Evolutionary conservation across 2,888 invertebrate species (phyloP), one percentile per base, ranked within the genome.

Genomic region (Spilarctia lutea): DNA sequence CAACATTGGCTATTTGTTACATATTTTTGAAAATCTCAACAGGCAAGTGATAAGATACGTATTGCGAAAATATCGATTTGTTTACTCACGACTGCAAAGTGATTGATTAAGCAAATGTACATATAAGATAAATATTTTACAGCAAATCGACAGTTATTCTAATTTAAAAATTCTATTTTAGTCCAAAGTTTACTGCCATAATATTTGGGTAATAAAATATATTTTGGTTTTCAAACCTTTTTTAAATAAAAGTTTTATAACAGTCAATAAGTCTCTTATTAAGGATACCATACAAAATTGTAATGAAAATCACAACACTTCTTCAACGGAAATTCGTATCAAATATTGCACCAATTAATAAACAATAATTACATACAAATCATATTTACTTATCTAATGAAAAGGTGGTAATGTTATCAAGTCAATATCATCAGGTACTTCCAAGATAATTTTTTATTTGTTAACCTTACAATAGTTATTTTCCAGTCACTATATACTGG

Each of bases 1-100:
- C 74, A 77, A 82, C 65, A 76, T 33, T 74, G 68, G 16, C 45
- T 66, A 66, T 56, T 42, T 60, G n/a, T 70, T 66, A 56, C 56
- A 66, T 65, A 13, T 66, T 66, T 74, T 45, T 24, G 42, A 42
- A 66, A 70, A 52, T 70, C 60, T 27, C 39, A 56, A 27, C 24
- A 39, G 0, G 10, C 20, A 24, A 48, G 68, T 48, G 63, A 63
- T 68, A 45, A 20, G 42, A 42, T 45, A 30, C 27, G 8, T 18
- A 13, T 13, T 45, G 18, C 45, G 45, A 67, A 27, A 45, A 67
- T 10, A 67, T 39, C 27, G 42, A 67, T 67, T 35, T 8, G 45
- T 30, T 63, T 63, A 68, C 30, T 45, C 30, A 48, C 68, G 68
- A 67, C 16, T 45, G 27, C 27, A 42, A 27, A 45, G n/a, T 45